Conservation (phyloP, 2,113 vertebrate species). For the Aix galericulata region DNA sequence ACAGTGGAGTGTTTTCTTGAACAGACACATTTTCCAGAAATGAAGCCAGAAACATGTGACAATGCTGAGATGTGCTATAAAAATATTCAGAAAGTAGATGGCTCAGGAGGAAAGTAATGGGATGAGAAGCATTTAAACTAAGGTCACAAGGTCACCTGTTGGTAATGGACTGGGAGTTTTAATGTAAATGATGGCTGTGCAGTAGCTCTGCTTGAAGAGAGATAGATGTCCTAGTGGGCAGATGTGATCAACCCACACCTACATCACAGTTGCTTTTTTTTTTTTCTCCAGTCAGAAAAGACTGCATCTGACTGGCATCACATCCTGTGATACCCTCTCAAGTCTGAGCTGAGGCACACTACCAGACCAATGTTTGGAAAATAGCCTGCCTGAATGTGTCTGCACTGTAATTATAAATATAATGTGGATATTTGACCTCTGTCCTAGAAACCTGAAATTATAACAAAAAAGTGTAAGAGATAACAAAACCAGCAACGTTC, state of each 20-base stretch:
- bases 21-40: conserved; percentile 10
- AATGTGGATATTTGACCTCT: background rate
- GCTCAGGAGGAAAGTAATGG: conserved; percentile 3
- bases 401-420: background rate
- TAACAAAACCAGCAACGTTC: background rate
- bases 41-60: conserved; percentile 22
- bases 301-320: background rate
- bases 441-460: background rate
- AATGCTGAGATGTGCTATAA: conserved; percentile 25
- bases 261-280: background rate
- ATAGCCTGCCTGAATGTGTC: background rate
- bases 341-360: background rate
- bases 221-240: conserved; percentile 24
- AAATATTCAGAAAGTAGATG: conserved; percentile 23
- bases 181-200: conserved; percentile 24
- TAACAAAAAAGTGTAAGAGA: background rate
- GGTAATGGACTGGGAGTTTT: conserved; percentile 35
- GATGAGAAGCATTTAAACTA: conserved; percentile 41
- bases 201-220: conserved; percentile 17
- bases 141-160: background rate
- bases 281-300: background rate
- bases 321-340: background rate
- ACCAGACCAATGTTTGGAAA: background rate
- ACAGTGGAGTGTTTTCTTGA: background rate
- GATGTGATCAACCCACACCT: background rate